Percentiles rank a stretch among this genome's conserved stretches.
Conservation (phyloP, 2,113 vertebrate species). For the Ovis canadensis region DNA sequence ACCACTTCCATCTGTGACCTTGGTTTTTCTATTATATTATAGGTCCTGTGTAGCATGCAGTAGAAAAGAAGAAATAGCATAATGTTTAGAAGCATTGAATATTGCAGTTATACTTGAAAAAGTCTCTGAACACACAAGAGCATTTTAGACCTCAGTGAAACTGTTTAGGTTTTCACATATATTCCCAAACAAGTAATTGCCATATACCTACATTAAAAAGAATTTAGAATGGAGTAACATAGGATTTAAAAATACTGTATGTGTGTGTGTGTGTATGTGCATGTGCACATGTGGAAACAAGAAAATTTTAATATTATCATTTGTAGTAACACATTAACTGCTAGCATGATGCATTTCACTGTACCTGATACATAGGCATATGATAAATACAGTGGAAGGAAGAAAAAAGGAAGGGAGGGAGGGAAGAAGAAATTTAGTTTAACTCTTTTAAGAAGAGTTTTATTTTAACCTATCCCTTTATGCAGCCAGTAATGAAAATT, state of each 20-base stretch:
- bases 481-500: background rate
- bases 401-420: too few relatives aligned
- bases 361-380: background rate
- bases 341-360: background rate
- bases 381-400: background rate
- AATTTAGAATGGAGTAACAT: background rate
- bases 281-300: accelerated
- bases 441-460: background rate
- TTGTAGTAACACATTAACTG: background rate
- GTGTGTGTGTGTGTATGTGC: background rate
- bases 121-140: background rate
- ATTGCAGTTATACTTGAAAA: background rate
- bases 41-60: background rate
- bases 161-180: background rate
- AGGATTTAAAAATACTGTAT: background rate
- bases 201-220: background rate
- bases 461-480: background rate
- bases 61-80: background rate
- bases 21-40: background rate
- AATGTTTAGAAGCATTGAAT: background rate
- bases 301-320: background rate
- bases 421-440: background rate
- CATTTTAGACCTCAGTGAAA: background rate
- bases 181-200: background rate
- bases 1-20: background rate